Percentiles rank a stretch among this genome's conserved stretches.
phyloP scores from a whole-genome alignment of 1,140 invertebrate species.

The Paraescarpia echinospica region DNA sequence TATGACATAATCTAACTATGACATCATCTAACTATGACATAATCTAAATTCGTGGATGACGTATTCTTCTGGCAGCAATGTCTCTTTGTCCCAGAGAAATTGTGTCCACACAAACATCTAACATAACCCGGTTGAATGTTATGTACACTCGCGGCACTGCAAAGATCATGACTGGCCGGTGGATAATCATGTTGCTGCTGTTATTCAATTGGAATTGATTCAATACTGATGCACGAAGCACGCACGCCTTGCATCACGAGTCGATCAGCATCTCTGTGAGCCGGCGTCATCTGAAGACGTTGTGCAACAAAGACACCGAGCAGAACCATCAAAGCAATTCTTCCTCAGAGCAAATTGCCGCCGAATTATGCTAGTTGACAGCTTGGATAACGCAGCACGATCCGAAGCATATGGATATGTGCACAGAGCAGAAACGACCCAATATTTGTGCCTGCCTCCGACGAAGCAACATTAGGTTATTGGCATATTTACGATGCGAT shows the following conservation, averaged over 20 bases:
- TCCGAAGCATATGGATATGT: background rate
- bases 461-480: background rate
- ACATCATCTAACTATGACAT: background rate
- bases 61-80: too few species aligned
- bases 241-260: background rate
- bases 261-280: background rate
- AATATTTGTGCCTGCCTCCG: background rate
- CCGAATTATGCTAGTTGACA: background rate
- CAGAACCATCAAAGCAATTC: background rate
- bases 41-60: too few species aligned
- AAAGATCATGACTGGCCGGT: background rate
- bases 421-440: background rate
- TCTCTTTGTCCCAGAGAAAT: background rate
- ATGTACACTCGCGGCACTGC: background rate
- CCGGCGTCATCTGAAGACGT: background rate
- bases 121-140: background rate
- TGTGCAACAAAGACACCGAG: background rate
- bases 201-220: slow-evolving; percentile 1
- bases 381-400: background rate
- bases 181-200: background rate
- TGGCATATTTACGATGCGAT: background rate
- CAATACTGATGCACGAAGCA: background rate
- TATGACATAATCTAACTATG: background rate
- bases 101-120: background rate
- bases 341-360: background rate